These are phyloP conservation scores for Chamaetylas fuelleborni DNA, from an alignment of 2,113 vertebrate genomes.

Conservation along the genomic window DNA sequence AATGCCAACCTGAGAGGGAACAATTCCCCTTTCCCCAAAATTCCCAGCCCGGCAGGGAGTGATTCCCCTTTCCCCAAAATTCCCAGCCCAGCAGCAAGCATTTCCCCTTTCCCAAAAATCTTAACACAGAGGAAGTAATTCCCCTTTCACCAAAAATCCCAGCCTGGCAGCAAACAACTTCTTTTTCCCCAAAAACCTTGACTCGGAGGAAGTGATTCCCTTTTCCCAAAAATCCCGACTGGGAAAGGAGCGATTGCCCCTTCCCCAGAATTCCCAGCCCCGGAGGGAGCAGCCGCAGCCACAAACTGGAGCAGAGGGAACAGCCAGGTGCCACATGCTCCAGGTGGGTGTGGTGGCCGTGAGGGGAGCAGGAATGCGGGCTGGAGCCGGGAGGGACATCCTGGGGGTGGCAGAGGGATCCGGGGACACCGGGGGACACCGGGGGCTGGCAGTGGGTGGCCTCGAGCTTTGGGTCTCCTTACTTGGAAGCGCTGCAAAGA, in stretches of 20 bases:
- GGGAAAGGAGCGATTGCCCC: fast-evolving
- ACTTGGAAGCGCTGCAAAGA: constrained; percentile 67
- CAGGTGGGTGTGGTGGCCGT: neutral
- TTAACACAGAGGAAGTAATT: fast-evolving
- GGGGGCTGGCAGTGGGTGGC: neutral
- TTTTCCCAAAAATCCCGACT: neutral
- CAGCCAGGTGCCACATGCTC: neutral
- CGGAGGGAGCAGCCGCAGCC: neutral
- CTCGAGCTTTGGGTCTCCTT: constrained; percentile 25
- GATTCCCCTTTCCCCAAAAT: neutral
- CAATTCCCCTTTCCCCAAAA: neutral
- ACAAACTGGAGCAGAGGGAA: fast-evolving
- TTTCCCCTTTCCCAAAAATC: no score
- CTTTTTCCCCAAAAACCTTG: no score
- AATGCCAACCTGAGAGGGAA: neutral
- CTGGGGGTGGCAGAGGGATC: neutral
- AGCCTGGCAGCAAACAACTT: fast-evolving
- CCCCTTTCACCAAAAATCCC: neutral
- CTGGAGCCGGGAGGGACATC: neutral
- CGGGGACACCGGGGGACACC: fast-evolving
- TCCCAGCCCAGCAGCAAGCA: fast-evolving
- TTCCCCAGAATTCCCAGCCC: neutral
- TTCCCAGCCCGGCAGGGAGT: fast-evolving
- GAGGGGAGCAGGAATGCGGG: no score
- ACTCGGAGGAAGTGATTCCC: fast-evolving